Evolutionary conservation across 2,797 vertebrate genomes (phyloP).

Genomic region (Rhinophrynus dorsalis): DNA sequence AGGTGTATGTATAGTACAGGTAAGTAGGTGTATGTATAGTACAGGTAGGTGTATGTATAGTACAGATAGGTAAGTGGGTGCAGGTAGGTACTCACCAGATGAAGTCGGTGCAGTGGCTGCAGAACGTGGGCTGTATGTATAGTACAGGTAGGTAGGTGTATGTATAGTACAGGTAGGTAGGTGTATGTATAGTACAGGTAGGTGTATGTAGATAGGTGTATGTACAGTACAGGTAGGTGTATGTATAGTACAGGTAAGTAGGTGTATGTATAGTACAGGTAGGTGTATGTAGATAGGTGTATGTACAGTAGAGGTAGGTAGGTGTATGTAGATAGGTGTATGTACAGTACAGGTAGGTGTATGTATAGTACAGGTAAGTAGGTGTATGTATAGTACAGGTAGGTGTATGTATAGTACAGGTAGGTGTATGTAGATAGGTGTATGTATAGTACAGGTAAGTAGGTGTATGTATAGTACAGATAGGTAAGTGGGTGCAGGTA

Average conservation of each 20-base stretch:
- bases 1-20: no score
- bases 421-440: not conserved
- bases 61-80: not conserved
- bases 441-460: no score
- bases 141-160: no score
- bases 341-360: no score
- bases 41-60: not conserved
- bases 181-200: no score
- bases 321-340: not conserved
- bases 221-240: no score
- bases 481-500: conserved; percentile 54
- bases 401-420: conserved; percentile 86
- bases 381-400: no score
- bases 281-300: no score
- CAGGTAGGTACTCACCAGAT: not conserved
- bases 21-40: no score
- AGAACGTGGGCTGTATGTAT: conserved; percentile 65
- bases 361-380: not conserved
- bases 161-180: conserved; percentile 60
- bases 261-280: no score
- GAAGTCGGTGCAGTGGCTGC: conserved; percentile 76
- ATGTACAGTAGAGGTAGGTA: conserved; percentile 61
- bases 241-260: conserved; percentile 60
- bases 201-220: not conserved
- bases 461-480: conserved; percentile 39